A percentile compares a stretch with the other conserved stretches of the same genome.
phyloP scores from a whole-genome alignment of 1,140 invertebrate genomes.

The Penaeus indicus region DNA sequence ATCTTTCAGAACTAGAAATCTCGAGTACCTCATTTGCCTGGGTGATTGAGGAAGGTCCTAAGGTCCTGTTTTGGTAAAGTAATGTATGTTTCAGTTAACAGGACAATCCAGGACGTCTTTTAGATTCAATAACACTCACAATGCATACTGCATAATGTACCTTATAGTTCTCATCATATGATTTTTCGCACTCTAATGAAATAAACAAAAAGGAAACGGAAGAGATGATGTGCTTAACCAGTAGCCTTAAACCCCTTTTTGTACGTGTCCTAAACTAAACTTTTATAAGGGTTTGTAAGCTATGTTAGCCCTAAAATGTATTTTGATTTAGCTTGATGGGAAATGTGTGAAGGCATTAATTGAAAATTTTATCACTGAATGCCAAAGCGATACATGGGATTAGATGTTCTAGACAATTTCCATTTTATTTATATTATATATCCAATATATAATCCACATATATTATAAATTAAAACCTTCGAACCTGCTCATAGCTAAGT shows the following conservation, averaged over 20 bases:
- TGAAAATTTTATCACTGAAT: conserved; percentile 28
- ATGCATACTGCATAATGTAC: background rate
- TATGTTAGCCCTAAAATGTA: conserved; percentile 25
- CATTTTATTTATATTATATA: conserved; percentile 29
- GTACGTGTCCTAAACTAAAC: conserved; percentile 44
- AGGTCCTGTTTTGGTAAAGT: conserved; percentile 18
- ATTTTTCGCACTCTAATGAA: background rate
- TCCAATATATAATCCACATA: too few species aligned
- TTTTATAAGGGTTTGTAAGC: conserved; percentile 40
- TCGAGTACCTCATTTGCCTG: background rate
- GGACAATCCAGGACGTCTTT: conserved; percentile 36
- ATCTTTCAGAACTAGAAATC: background rate
- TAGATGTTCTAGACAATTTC: conserved; percentile 37
- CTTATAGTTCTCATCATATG: conserved; percentile 12
- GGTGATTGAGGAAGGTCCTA: background rate
- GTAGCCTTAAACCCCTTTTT: conserved; percentile 35
- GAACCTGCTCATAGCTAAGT: conserved; percentile 43
- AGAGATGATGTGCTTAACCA: conserved; percentile 21
- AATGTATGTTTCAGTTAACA: conserved; percentile 2
- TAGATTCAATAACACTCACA: conserved; percentile 10
- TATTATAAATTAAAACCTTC: background rate
- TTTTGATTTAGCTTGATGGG: conserved; percentile 18
- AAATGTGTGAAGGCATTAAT: conserved; percentile 49
- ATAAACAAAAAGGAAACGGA: conserved; percentile 33
- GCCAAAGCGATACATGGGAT: conserved; percentile 23